Evolutionary conservation across 2,797 vertebrate genomes (phyloP), one percentile per base, ranked within the genome.

Genomic region (Gephyroberyx darwinii): DNA sequence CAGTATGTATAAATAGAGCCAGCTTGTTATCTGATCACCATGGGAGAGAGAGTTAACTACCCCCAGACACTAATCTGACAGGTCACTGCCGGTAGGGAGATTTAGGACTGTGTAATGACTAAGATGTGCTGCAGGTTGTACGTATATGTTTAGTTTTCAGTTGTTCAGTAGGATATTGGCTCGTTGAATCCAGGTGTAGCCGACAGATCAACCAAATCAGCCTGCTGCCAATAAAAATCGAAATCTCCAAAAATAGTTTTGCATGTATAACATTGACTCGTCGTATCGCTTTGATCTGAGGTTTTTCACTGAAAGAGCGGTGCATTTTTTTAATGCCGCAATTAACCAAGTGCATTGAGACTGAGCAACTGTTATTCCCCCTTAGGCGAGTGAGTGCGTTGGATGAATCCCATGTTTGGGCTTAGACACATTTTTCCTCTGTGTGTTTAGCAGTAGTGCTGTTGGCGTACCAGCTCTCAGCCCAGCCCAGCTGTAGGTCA

Each of bases 1-100:
- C 83, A 82, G 81, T 87, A 79, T 79, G 72, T 93, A 93, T 90
- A 92, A 91, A 93, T 93, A 93, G 91, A 83, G 83, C 68, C 76
- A 13, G 77, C 84, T 89, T 88, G 92, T 91, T 89, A 93, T 91
- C 88, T 92, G 90, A 91, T 89, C 89, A 88, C 84, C 84, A 90
- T 84, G 82, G 73, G 88, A 89, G 84, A 86, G 86, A 88, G 83
- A 72, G 87, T 87, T 92, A 88, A 78, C 82, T 53, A 71, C 52
- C 47, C 62, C 55, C 67, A 81, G 81, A 84, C 74, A 60, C 82
- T 92, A 93, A 93, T 93, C 92, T 84, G 75, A 84, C 82, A 65
- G 86, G 74, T 84, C 86, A 73, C 67, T 75, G 73, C 78, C 69
- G 50, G 63, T 26, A 41, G 61, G 72, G 31, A 83, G 87, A 77